phyloP scores from a whole-genome alignment of 2,797 vertebrate genomes.

The Prionace glauca region DNA sequence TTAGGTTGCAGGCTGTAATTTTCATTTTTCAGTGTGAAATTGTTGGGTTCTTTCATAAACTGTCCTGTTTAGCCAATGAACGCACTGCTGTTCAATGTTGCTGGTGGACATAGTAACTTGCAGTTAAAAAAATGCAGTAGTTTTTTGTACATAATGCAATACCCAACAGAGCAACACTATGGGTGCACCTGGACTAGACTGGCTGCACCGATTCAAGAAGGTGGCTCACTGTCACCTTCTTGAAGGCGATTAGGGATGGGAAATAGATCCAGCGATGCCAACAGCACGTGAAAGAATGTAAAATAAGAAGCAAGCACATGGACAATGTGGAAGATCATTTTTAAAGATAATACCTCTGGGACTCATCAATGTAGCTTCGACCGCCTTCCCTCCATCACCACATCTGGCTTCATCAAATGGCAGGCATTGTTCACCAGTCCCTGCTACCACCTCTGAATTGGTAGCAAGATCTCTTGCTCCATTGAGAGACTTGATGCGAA shows the following conservation, averaged over 20 bases:
- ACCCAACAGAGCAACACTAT: no score
- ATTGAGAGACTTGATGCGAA: conserved; percentile 76
- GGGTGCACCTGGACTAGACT: no score
- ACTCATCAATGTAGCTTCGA: conserved; percentile 95
- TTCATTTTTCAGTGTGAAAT: not conserved
- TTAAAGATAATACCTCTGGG: conserved; percentile 74
- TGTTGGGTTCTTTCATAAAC: not conserved
- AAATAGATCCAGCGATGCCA: no score
- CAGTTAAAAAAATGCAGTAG: not conserved
- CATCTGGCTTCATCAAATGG: conserved; percentile 92
- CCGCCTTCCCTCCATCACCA: conserved; percentile 92
- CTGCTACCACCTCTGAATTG: conserved; percentile 89
- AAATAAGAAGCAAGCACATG: not conserved
- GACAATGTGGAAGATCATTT: not conserved
- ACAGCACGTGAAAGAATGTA: no score
- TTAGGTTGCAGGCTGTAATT: not conserved
- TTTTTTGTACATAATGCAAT: not conserved
- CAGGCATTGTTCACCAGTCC: conserved; percentile 86
- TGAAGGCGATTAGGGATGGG: no score
- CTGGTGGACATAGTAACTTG: not conserved
- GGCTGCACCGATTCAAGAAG: no score
- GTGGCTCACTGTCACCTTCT: no score
- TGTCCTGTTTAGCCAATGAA: not conserved
- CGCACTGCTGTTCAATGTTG: not conserved
- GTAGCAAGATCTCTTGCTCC: conserved; percentile 78